A percentile compares a stretch with the other conserved stretches of the same genome.
Conservation (phyloP, 2,888 invertebrate species). For the Zygogramma bicolorata region DNA sequence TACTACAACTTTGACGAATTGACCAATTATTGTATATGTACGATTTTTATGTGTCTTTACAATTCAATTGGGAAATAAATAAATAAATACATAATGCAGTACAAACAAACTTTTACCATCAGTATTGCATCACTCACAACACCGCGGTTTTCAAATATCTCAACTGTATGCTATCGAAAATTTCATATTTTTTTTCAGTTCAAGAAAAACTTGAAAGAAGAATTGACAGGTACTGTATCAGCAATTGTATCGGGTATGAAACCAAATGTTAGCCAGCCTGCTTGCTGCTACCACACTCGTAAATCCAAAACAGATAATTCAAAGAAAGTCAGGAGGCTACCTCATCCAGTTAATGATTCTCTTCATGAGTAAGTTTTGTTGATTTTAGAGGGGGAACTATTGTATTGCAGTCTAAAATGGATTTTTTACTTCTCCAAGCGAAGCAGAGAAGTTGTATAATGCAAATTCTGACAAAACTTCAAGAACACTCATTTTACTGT, state of each 20-base stretch:
- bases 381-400: background rate
- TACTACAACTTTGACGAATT: no score
- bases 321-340: constrained; percentile 52
- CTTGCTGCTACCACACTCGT: constrained; percentile 47
- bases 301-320: constrained; percentile 54
- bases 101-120: background rate
- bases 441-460: no score
- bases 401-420: no score
- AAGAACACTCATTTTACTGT: no score
- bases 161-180: no score
- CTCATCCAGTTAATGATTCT: constrained; percentile 43
- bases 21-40: no score
- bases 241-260: constrained; percentile 46
- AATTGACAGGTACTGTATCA: constrained; percentile 56
- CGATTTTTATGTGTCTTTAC: no score
- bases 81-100: no score
- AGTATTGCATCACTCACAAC: background rate
- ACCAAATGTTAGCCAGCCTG: constrained; percentile 42
- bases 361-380: constrained; percentile 48
- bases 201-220: constrained; percentile 59
- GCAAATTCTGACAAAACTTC: background rate
- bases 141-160: background rate
- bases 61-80: no score
- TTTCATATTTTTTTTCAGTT: constrained; percentile 54
- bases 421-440: no score